Conservation (phyloP, 2,888 invertebrate genomes). For the Cataglyphis rosenhaueri region DNA sequence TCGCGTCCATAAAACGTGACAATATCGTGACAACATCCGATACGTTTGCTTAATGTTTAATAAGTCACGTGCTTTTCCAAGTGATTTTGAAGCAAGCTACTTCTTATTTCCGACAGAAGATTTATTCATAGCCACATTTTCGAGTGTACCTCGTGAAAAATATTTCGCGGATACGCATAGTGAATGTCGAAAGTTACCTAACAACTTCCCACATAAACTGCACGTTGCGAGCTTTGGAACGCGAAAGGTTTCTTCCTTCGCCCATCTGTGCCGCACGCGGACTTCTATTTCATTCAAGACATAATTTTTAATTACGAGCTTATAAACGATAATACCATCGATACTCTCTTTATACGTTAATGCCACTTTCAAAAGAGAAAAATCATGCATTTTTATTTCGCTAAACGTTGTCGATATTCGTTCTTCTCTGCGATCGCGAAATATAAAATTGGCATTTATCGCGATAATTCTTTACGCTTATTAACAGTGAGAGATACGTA, state of each 20-base stretch:
- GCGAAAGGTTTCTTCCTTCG: not conserved
- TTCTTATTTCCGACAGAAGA: constrained; percentile 42
- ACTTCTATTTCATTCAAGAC: not conserved
- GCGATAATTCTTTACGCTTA: constrained; percentile 14
- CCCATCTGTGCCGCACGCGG: not conserved
- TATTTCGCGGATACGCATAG: constrained; percentile 14
- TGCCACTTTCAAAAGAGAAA: not conserved
- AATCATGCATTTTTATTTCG: constrained; percentile 29
- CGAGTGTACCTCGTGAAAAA: constrained; percentile 16
- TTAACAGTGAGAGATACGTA: not conserved
- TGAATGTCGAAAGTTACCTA: constrained; percentile 3
- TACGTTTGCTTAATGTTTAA: not conserved
- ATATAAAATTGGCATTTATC: constrained; percentile 29
- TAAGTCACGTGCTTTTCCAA: constrained; percentile 18
- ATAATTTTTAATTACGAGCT: not conserved
- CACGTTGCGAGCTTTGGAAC: constrained; percentile 15
- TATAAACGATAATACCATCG: not conserved
- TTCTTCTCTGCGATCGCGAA: not conserved
- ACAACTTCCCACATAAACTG: constrained; percentile 31
- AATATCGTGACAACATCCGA: not conserved
- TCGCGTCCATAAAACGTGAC: not conserved
- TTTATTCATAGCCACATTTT: constrained; percentile 42
- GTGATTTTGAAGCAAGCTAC: constrained; percentile 29
- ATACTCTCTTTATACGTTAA: not conserved
- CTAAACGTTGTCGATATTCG: not conserved